phyloP scores from a whole-genome alignment of 2,888 invertebrate species.

The Dolichopus griseipennis region DNA sequence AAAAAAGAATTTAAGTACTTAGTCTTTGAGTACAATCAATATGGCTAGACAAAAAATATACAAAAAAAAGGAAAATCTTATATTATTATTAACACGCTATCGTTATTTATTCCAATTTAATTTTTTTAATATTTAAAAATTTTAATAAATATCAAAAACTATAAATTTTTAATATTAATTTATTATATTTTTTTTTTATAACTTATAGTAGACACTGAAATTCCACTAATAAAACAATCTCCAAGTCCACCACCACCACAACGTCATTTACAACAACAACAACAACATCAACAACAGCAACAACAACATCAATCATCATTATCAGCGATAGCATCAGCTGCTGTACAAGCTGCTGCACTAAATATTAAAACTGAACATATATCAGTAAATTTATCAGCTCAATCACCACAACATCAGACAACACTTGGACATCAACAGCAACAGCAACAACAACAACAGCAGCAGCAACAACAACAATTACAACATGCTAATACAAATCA shows the following conservation, averaged over 20 bases:
- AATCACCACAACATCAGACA: conserved; percentile 33
- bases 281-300: conserved; percentile 33
- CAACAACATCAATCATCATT: conserved; percentile 27
- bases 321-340: conserved; percentile 24
- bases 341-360: conserved; percentile 31
- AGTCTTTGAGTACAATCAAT: conserved; percentile 20
- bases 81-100: not conserved
- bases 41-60: conserved; percentile 21
- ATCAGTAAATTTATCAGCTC: conserved; percentile 25
- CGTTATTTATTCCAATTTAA: not conserved
- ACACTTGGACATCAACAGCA: conserved; percentile 31
- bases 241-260: conserved; percentile 42
- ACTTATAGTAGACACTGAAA: conserved; percentile 42
- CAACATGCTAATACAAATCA: conserved; percentile 23
- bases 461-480: conserved; percentile 20
- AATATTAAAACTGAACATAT: conserved; percentile 40
- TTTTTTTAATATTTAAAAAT: too few relatives aligned
- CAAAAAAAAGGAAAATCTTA: not conserved
- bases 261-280: conserved; percentile 27
- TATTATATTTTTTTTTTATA: conserved; percentile 21
- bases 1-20: too few relatives aligned
- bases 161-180: not conserved
- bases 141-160: too few relatives aligned
- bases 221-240: conserved; percentile 44
- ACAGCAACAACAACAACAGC: conserved; percentile 24